Conservation (phyloP, 2,888 invertebrate species). For the Diarsia brunnea region DNA sequence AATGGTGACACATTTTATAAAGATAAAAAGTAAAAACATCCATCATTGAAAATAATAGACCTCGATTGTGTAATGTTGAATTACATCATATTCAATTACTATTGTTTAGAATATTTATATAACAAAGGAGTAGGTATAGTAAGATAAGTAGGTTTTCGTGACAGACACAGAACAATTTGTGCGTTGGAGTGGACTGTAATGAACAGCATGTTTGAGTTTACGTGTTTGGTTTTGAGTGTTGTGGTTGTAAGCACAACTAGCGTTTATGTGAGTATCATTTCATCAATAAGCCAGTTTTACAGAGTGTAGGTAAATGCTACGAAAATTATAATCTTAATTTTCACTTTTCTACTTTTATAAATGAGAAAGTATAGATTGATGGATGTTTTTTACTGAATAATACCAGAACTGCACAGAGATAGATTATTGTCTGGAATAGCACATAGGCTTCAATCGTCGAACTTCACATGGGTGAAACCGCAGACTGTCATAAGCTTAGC, state of each 20-base stretch:
- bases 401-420: background rate
- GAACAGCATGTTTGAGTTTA: conserved; percentile 14
- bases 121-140: conserved; percentile 1
- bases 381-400: background rate
- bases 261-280: conserved; percentile 11
- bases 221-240: background rate
- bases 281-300: background rate
- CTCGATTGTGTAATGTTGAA: conserved; percentile 6
- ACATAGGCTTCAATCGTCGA: background rate
- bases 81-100: conserved; percentile 18
- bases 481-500: background rate
- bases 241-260: background rate
- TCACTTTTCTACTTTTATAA: background rate
- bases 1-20: background rate
- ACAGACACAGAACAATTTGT: background rate
- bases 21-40: background rate
- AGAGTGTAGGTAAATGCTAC: background rate
- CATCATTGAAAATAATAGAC: background rate
- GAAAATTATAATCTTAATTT: background rate
- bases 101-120: conserved; percentile 29
- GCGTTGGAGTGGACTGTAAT: background rate
- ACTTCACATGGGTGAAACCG: background rate
- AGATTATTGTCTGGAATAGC: background rate
- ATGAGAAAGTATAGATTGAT: background rate
- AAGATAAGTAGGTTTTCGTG: background rate